phyloP scores from a whole-genome alignment of 2,888 invertebrate genomes.

The Cerastis leucographa region DNA sequence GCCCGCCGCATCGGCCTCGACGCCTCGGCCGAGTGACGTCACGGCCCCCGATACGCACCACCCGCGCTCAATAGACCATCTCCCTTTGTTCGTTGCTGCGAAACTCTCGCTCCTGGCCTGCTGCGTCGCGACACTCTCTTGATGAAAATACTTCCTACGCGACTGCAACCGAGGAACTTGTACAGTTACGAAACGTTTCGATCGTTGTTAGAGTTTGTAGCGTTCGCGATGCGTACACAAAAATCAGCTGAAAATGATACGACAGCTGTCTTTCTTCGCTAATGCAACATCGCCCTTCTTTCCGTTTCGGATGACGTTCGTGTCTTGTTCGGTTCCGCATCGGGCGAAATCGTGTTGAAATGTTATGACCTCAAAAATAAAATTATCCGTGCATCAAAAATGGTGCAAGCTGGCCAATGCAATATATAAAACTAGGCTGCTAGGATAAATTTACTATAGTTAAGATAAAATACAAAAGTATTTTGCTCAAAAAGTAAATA shows the following conservation, averaged over 20 bases:
- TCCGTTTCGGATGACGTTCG: constrained; percentile 84
- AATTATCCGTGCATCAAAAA: constrained; percentile 63
- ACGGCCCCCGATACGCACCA: constrained; percentile 85
- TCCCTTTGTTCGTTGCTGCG: constrained; percentile 86
- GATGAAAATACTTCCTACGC: constrained; percentile 40
- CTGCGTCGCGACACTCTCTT: constrained; percentile 52
- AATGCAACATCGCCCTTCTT: constrained; percentile 72
- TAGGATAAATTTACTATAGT: constrained; percentile 1
- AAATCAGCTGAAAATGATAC: constrained; percentile 90
- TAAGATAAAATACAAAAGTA: constrained; percentile 4
- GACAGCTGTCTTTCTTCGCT: constrained; percentile 89
- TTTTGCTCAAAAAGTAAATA: constrained; percentile 8
- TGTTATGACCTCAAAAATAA: constrained; percentile 82
- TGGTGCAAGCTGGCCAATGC: constrained; percentile 26
- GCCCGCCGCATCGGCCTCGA: constrained; percentile 87
- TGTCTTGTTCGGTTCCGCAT: constrained; percentile 80
- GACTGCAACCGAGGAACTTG: constrained; percentile 57
- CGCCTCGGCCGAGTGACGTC: constrained; percentile 86
- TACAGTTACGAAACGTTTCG: constrained; percentile 66
- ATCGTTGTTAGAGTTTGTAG: constrained; percentile 67
- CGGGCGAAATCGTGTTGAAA: constrained; percentile 79
- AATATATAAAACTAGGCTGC: constrained; percentile 5
- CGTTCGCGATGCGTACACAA: constrained; percentile 86
- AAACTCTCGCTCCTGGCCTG: constrained; percentile 62
- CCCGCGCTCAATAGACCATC: constrained; percentile 87